Evolutionary conservation across 2,888 invertebrate genomes (phyloP), one percentile per base, ranked within the genome.

Genomic region (Parnassius apollo): DNA sequence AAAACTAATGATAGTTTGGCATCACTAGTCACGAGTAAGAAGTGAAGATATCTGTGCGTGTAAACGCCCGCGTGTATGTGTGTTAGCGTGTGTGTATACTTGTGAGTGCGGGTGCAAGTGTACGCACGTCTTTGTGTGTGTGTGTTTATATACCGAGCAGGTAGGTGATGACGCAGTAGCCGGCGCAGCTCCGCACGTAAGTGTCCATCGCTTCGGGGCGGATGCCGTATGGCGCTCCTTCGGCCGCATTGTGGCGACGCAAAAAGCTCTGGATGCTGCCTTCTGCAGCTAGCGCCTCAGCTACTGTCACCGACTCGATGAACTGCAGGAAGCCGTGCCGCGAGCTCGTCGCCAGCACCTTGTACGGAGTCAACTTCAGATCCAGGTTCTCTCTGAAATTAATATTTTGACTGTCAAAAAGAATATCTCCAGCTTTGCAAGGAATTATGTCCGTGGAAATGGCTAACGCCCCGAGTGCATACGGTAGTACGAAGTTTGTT

Each of bases 111-210:
- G 0, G 8, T 2, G 18, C 10, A 1, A 10, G 18, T 9, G 18
- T 3, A 7, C 8, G 18, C 18, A 18, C 18, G 18, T 18, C 22
- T 2, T 18, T 9, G 18, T 22, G 50, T 44, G 10, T 4, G 12
- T 42, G 45, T 7, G 22, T 10, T 11, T 42, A 77, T 81, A 83
- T 66, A 93, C 93, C 94, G 58, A 99, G 91, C 48, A 99, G 91
- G 87, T 99, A 99, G 0, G 99, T 99, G 61, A 99, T 98, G 48
- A 99, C 98, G 83, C 98, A 99, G 85, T 99, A 99, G 0, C 99
- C 99, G 51, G 99, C 98, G 88, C 98, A 98, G 75, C 97, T 98
- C 67, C 96, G 93, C 2, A 99, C 96, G 80, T 99, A 99, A 0
- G 98, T 98, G 79, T 99, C 99, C 97, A 99, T 98, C 11, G 98